Evolutionary conservation across 2,797 vertebrate genomes (phyloP), one percentile per base, ranked within the genome.

Genomic region (Phoeniculus purpureus): DNA sequence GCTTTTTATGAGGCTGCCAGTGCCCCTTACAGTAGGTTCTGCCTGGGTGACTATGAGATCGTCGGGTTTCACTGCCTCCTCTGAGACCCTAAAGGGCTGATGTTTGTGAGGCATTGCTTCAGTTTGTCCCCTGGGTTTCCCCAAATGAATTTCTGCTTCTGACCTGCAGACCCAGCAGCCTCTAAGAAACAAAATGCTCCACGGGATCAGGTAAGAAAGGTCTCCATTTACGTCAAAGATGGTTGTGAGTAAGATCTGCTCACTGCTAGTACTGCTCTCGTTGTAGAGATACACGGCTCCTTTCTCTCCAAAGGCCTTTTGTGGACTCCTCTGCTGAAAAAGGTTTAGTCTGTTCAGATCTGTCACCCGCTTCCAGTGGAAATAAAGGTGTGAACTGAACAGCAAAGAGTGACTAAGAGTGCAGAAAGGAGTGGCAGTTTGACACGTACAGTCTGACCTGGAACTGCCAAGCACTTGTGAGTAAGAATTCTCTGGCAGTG

Each of bases 381-480:
- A 94, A 78, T 56, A 55, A 25, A 93, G 27, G 72, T 62, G 40
- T 2, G 18, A 88, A 74, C 20, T 73, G 17, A 92, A 89, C 27
- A 23, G 10, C 21, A 17, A 81, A 83, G 19, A 26, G 75, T 62
- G 65, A 80, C 26, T 48, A 54, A 48, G 55, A 65, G 25, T 37
- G 23, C 68, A 89, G 76, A 82, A 89, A 79, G 26, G 21, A 26
- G 45, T 37, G 31, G 76, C 90, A 34, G 34, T 91, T 92, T 94
- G 79, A 66, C 89, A 85, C 0, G 73, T 61, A 88, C 89, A 90
- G 26, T 37, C 85, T 93, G 92, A 85, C 93, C 87, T 27, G 10
- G 66, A 95, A 83, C 70, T 60, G 56, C 66, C 54, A 89, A 87
- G 32, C 15, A 31, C 37, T 51, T 80, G 2, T 62, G 68, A 78